These are phyloP conservation scores for Peucedramus taeniatus DNA, from an alignment of 2,113 vertebrate genomes.

Conservation along the genomic window DNA sequence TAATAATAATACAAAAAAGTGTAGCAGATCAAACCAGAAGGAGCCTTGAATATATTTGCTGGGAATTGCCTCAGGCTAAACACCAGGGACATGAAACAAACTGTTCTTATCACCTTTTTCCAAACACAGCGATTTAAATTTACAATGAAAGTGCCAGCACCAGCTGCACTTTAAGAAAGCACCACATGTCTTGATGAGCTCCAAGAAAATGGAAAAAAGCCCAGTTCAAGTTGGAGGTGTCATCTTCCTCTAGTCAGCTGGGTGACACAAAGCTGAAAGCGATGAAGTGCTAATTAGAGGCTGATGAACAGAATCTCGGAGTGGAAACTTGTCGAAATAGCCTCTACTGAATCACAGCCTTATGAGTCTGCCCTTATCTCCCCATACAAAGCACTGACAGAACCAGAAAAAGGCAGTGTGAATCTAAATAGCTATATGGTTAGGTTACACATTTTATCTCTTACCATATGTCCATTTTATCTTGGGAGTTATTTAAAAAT, in stretches of 20 bases:
- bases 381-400: not conserved
- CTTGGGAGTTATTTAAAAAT: constrained; percentile 9
- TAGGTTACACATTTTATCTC: constrained; percentile 18
- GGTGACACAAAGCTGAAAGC: constrained; percentile 75
- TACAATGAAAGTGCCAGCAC: constrained; percentile 74
- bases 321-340: constrained; percentile 65
- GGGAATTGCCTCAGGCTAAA: constrained; percentile 70
- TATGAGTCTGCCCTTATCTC: constrained; percentile 47
- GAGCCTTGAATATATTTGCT: constrained; percentile 66
- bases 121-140: constrained; percentile 77
- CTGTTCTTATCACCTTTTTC: constrained; percentile 76
- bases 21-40: constrained; percentile 70
- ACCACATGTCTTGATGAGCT: constrained; percentile 74
- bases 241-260: constrained; percentile 73
- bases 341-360: constrained; percentile 59
- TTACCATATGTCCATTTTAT: constrained; percentile 12
- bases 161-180: constrained; percentile 79
- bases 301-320: constrained; percentile 70
- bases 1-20: constrained; percentile 55
- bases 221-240: constrained; percentile 74
- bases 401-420: not conserved
- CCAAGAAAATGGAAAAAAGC: constrained; percentile 75
- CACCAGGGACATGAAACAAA: constrained; percentile 76
- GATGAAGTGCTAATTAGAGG: constrained; percentile 82
- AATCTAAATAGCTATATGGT: constrained; percentile 41